These are phyloP conservation scores for Oreochromis tanganicae DNA, from an alignment of 2,113 vertebrate species.

Conservation along the genomic window DNA sequence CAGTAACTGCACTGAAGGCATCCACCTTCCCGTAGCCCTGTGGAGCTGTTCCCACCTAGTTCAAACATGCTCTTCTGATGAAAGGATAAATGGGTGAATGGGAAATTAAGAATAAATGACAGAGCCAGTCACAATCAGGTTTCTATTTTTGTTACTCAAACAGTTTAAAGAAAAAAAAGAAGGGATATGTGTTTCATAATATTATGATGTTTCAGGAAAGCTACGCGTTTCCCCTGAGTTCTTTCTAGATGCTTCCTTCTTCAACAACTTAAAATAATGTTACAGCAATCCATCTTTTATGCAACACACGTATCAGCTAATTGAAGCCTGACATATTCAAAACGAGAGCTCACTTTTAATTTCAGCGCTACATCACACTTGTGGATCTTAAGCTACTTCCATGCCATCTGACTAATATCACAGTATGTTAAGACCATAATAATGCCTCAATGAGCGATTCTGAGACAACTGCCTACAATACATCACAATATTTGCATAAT, in stretches of 20 bases:
- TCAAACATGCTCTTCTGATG: neutral
- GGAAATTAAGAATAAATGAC: neutral
- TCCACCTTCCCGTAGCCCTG: neutral
- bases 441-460: neutral
- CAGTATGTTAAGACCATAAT: accelerated
- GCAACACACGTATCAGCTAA: neutral
- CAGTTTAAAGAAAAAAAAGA: neutral
- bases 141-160: neutral
- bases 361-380: neutral
- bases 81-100: neutral
- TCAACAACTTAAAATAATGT: neutral
- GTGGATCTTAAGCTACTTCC: neutral
- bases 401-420: neutral
- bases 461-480: accelerated
- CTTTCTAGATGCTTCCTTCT: neutral
- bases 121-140: neutral
- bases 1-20: neutral
- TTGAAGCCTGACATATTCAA: neutral
- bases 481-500: neutral
- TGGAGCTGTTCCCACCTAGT: neutral
- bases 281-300: neutral
- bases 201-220: neutral
- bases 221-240: accelerated
- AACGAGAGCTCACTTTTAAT: neutral
- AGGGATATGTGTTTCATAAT: accelerated